These are phyloP conservation scores for Harpagifer antarcticus DNA, from an alignment of 2,797 vertebrate genomes.

Conservation along the genomic window DNA sequence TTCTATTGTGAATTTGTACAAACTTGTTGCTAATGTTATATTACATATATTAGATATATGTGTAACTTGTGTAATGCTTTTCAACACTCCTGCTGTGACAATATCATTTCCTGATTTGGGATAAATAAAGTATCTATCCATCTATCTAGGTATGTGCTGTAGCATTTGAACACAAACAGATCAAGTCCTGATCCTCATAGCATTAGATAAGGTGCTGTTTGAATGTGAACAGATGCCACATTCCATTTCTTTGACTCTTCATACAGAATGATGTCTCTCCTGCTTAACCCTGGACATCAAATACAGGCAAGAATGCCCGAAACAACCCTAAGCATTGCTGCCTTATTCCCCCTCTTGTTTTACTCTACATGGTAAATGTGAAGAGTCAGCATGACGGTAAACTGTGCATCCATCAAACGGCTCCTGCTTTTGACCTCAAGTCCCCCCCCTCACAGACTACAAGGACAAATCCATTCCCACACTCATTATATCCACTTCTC, in stretches of 20 bases:
- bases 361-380: slow-evolving; percentile 15
- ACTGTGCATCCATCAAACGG: neutral
- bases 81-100: too few species aligned
- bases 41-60: too few species aligned
- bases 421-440: slow-evolving; percentile 28
- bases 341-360: neutral
- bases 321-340: neutral
- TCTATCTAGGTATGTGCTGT: neutral
- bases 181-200: neutral
- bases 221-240: neutral
- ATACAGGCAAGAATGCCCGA: neutral
- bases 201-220: neutral
- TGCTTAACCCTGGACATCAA: neutral
- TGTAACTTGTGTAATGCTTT: too few species aligned
- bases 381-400: slow-evolving; percentile 13
- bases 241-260: neutral
- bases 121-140: neutral
- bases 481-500: slow-evolving; percentile 42
- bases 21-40: too few species aligned
- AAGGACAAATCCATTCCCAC: slow-evolving; percentile 44
- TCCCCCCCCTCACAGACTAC: neutral
- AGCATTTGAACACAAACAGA: neutral
- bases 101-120: too few species aligned
- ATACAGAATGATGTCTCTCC: neutral
- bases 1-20: too few species aligned